phyloP scores from a whole-genome alignment of 1,140 invertebrate species.

The Micrasema minimum region DNA sequence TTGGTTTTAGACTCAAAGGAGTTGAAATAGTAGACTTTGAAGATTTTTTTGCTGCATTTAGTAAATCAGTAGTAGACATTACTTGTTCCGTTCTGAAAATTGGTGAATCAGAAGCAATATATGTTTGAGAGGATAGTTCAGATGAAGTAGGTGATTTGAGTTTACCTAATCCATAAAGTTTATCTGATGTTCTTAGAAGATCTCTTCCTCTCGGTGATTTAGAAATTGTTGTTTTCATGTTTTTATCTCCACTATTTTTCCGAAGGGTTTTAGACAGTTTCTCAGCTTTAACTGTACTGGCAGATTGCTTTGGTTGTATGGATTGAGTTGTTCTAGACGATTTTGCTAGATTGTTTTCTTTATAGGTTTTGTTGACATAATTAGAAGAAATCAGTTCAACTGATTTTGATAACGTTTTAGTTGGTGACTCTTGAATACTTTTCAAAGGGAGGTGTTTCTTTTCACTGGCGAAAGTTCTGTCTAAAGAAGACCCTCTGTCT shows the following conservation, averaged over 20 bases:
- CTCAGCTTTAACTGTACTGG: slow-evolving; percentile 52
- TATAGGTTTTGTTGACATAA: slow-evolving; percentile 57
- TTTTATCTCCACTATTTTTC: slow-evolving; percentile 61
- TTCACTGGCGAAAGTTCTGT: slow-evolving; percentile 61
- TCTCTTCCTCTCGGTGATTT: slow-evolving; percentile 66
- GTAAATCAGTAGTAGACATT: slow-evolving; percentile 4
- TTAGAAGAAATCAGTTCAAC: slow-evolving; percentile 69
- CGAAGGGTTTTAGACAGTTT: neutral
- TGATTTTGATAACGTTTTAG: slow-evolving; percentile 56
- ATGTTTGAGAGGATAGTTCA: slow-evolving; percentile 41
- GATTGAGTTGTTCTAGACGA: slow-evolving; percentile 61
- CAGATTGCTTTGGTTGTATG: slow-evolving; percentile 59
- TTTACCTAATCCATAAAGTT: slow-evolving; percentile 34
- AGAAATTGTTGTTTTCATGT: slow-evolving; percentile 61
- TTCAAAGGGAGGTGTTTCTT: slow-evolving; percentile 55
- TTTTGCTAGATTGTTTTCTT: slow-evolving; percentile 48
- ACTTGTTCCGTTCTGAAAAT: neutral
- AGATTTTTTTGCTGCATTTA: slow-evolving; percentile 1
- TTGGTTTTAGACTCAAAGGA: neutral
- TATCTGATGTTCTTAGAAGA: slow-evolving; percentile 55
- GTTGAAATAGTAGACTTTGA: neutral
- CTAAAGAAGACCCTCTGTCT: slow-evolving; percentile 63
- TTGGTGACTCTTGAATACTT: slow-evolving; percentile 44
- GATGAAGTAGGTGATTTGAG: slow-evolving; percentile 41
- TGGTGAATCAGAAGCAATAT: slow-evolving; percentile 32